Evolutionary conservation across 2,113 vertebrate genomes (phyloP).

Genomic region (Nerophis lumbriciformis): DNA sequence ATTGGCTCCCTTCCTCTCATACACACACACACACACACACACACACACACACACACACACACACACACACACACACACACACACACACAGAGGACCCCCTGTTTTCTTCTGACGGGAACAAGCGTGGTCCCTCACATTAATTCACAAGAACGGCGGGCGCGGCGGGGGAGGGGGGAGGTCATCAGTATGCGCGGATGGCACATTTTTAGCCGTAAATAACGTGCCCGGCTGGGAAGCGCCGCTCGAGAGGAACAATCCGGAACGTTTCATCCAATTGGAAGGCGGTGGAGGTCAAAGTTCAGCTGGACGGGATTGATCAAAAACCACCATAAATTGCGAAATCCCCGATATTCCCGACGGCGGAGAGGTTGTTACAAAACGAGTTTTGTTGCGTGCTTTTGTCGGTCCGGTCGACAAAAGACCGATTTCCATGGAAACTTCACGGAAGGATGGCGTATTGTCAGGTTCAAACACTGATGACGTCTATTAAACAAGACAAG

Average conservation of each 20-base stretch:
- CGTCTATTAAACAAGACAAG: too few species aligned
- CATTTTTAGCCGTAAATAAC: conserved; percentile 14
- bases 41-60: neutral
- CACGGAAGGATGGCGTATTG: too few species aligned
- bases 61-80: conserved; percentile 14
- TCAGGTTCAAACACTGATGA: too few species aligned
- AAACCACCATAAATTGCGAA: too few species aligned
- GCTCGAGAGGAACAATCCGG: neutral
- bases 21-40: conserved; percentile 28
- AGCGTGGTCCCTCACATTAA: conserved; percentile 33
- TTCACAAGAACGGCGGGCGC: neutral
- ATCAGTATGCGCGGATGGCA: conserved; percentile 7
- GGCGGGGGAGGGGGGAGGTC: neutral
- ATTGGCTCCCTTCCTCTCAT: conserved; percentile 43
- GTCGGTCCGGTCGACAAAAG: too few species aligned
- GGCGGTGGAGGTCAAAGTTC: conserved; percentile 12
- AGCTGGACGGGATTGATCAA: neutral
- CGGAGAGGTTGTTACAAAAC: too few species aligned
- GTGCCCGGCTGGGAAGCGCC: conserved; percentile 7
- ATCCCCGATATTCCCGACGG: too few species aligned
- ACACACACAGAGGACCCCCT: conserved; percentile 40
- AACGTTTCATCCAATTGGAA: conserved; percentile 35
- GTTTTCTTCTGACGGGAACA: conserved; percentile 46
- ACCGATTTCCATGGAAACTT: too few species aligned
- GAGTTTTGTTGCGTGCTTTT: too few species aligned